Conservation (phyloP, 2,888 invertebrate genomes). For the Cylloceria caligata region DNA sequence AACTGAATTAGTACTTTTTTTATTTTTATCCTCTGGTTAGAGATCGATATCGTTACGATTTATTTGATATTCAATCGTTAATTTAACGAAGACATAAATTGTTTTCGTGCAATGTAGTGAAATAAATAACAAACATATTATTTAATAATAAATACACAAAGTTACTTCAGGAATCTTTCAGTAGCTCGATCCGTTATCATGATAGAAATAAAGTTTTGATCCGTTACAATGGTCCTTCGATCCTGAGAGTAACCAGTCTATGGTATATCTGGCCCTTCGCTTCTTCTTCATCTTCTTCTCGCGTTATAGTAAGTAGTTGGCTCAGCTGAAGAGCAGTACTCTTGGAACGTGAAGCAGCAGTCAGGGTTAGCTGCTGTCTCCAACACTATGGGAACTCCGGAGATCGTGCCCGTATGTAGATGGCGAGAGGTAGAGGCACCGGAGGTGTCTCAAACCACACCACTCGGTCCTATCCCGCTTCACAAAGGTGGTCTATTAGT, state of each 20-base stretch:
- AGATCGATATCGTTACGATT: conserved; percentile 8
- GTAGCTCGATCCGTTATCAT: conserved; percentile 28
- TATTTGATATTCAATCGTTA: neutral
- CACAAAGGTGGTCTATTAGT: conserved; percentile 83
- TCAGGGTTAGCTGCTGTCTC: conserved; percentile 48
- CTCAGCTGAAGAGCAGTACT: conserved; percentile 39
- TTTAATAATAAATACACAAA: neutral
- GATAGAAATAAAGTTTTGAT: conserved; percentile 40
- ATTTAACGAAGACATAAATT: neutral
- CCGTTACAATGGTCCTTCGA: conserved; percentile 34
- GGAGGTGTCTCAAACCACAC: conserved; percentile 77
- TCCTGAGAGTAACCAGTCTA: conserved; percentile 35
- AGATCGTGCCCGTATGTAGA: conserved; percentile 81
- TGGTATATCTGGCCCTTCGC: conserved; percentile 36
- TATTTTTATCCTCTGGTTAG: conserved; percentile 31
- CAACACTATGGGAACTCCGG: conserved; percentile 75
- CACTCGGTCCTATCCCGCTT: conserved; percentile 72
- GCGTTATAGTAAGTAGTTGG: conserved; percentile 27
- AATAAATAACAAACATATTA: neutral
- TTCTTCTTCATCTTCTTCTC: conserved; percentile 27
- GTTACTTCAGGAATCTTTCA: conserved; percentile 6
- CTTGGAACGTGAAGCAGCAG: conserved; percentile 23
- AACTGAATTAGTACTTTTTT: conserved; percentile 42
- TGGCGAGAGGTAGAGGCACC: conserved; percentile 76
- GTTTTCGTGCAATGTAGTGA: neutral